phyloP scores from a whole-genome alignment of 2,888 invertebrate species.

The Eupithecia centaureata region DNA sequence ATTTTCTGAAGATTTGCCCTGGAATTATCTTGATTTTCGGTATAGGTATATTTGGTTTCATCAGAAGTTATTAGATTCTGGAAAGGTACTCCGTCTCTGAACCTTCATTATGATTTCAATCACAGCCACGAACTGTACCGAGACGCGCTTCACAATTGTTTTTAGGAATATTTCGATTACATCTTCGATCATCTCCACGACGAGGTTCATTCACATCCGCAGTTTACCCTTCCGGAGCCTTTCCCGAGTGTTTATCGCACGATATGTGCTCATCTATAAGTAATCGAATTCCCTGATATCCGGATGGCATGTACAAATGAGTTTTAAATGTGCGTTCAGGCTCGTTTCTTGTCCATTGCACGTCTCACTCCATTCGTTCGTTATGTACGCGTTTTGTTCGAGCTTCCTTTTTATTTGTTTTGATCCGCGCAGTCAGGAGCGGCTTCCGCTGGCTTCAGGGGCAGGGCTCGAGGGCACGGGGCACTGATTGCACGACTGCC shows the following conservation, averaged over 20 bases:
- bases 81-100: not conserved
- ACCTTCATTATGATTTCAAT: not conserved
- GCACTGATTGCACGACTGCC: too few species aligned
- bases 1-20: not conserved
- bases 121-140: too few species aligned
- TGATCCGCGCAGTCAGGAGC: slow-evolving; percentile 9
- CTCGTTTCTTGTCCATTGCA: slow-evolving; percentile 12
- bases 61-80: not conserved
- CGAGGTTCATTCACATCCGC: not conserved
- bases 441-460: not conserved
- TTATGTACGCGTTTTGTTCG: slow-evolving; percentile 1
- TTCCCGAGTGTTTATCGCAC: not conserved
- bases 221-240: not conserved
- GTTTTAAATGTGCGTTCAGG: slow-evolving; percentile 2
- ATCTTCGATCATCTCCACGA: not conserved
- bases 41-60: not conserved
- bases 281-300: not conserved
- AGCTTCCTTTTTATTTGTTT: slow-evolving; percentile 17
- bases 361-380: slow-evolving; percentile 9
- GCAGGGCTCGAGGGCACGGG: not conserved
- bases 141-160: not conserved
- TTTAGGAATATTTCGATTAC: not conserved
- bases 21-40: not conserved
- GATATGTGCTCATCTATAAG: not conserved
- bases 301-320: not conserved